Percentiles rank a stretch among this genome's conserved stretches.
Evolutionary conservation across 2,113 vertebrate genomes (phyloP).

Genomic region (Antigone vipio): DNA sequence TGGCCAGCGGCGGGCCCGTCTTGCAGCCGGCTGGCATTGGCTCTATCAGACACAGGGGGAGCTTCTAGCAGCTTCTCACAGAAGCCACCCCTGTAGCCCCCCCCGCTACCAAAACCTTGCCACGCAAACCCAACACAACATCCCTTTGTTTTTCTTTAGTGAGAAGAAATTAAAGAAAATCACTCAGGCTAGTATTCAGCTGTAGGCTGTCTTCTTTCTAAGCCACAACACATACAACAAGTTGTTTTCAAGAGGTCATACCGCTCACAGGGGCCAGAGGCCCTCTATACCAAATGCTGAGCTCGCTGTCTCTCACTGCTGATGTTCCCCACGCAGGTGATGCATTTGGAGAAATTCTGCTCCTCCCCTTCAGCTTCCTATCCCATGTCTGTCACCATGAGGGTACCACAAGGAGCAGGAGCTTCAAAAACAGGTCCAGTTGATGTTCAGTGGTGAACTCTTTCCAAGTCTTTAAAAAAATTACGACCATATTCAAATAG

Average conservation of each 20-base stretch:
- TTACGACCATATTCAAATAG: background rate
- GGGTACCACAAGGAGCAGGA: background rate
- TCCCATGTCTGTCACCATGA: background rate
- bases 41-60: no score
- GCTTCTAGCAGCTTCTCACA: no score
- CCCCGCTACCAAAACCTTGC: no score
- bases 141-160: background rate
- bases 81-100: no score
- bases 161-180: background rate
- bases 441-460: rapidly evolving
- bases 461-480: background rate
- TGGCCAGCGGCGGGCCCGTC: no score
- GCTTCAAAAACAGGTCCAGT: background rate
- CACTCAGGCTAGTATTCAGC: background rate
- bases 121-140: no score
- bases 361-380: background rate
- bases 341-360: background rate
- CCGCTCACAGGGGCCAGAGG: rapidly evolving
- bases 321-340: background rate
- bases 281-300: rapidly evolving
- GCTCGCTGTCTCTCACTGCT: background rate
- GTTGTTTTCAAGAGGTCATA: background rate
- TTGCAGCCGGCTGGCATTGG: no score
- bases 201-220: background rate
- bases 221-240: background rate